Evolutionary conservation across 2,797 vertebrate genomes (phyloP), one percentile per base, ranked within the genome.

Genomic region (Parotocinclus haroldoi): DNA sequence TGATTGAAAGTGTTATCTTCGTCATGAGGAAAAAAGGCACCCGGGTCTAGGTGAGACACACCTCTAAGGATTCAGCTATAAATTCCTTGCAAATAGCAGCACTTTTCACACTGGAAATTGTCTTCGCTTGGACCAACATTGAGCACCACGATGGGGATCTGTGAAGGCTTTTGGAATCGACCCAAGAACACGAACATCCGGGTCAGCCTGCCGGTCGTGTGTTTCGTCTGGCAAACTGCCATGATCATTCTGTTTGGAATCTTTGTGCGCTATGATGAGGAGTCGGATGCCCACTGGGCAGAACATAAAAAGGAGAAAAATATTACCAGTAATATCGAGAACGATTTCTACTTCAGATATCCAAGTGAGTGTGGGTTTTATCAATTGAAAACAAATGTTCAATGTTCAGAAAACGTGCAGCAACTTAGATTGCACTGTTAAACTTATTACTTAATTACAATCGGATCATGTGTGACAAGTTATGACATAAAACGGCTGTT

Each of bases 271-370:
- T 97, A 96, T 0, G 11, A 92, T 13, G 17, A 81, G 0, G 90
- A 96, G 58, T 83, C 94, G 0, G 91, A 95, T 0, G 75, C 88
- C 0, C 86, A 83, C 49, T 98, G 95, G 95, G 0, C n/a, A 0
- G 66, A 85, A 14, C 39, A 64, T 60, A 94, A 57, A 71, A 7
- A 0, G 0, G 0, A 9, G 0, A 0, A 81, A 7, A 96, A 96
- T 83, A 61, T 93, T 60, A 86, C 87, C 45, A 93, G 90, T 0
- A 84, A 96, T 59, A 49, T 86, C 0, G 93, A 97, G 65, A 99
- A 98, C 0, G 95, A 98, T 68, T 98, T 96, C 91, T 99, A 99
- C 87, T 98, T 82, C 84, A 90, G 95, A 88, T 99, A 98, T 64
- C 93, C 96, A 0, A 98, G 96, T 99, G 87, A 96, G 96, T 95